phyloP scores from a whole-genome alignment of 2,888 invertebrate species.

The Tupiocoris notatus region DNA sequence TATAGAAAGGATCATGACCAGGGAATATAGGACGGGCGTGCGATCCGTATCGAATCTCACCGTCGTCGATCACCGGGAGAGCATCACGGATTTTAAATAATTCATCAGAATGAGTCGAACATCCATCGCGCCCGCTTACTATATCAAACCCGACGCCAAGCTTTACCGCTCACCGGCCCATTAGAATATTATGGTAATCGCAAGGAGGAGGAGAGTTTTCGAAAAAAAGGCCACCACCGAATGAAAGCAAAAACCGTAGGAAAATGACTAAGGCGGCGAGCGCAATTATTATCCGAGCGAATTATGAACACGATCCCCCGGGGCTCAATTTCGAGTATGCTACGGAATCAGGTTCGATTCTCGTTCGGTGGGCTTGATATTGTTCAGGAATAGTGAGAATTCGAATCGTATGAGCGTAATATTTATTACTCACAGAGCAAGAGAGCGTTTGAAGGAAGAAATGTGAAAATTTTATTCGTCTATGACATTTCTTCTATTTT shows the following conservation, averaged over 20 bases:
- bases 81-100: slow-evolving; percentile 3
- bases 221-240: neutral
- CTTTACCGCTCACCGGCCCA: neutral
- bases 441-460: too few species aligned
- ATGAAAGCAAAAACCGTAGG: neutral
- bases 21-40: neutral
- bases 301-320: neutral
- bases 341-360: too few species aligned
- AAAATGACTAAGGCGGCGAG: neutral
- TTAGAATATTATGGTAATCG: slow-evolving; percentile 24
- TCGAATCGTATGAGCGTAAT: too few species aligned
- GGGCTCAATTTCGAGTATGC: neutral
- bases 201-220: neutral
- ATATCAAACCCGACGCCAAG: neutral
- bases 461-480: too few species aligned
- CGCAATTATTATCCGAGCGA: neutral
- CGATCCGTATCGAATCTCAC: neutral
- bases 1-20: neutral
- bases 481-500: too few species aligned
- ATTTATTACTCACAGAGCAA: too few species aligned
- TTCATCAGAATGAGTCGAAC: neutral
- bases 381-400: too few species aligned
- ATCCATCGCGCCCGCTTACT: neutral
- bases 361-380: too few species aligned
- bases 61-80: neutral